Evolutionary conservation across 2,113 vertebrate species (phyloP).

Genomic region (Leucopternis melanops): DNA sequence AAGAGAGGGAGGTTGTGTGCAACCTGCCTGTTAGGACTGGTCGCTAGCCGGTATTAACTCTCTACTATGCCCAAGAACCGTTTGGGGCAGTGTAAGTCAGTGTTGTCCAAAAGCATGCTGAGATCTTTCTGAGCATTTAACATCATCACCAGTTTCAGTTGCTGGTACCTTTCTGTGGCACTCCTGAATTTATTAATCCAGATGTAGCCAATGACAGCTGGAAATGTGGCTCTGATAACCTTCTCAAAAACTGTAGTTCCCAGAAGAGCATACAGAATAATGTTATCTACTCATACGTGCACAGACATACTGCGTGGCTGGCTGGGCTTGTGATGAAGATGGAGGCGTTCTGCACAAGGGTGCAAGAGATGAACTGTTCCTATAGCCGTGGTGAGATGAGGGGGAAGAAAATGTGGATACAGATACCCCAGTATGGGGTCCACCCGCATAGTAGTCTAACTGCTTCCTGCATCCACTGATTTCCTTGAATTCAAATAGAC

Average conservation of each 20-base stretch:
- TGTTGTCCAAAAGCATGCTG: neutral
- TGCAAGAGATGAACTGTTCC: neutral
- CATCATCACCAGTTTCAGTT: neutral
- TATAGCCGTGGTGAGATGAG: neutral
- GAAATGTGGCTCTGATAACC: neutral
- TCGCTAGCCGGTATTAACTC: neutral
- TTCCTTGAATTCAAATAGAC: neutral
- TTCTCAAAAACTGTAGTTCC: neutral
- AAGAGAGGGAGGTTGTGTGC: neutral
- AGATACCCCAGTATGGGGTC: neutral
- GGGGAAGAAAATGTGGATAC: neutral
- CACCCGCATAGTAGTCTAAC: neutral
- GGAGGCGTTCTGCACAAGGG: neutral
- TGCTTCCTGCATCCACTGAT: neutral
- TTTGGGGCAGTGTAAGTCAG: neutral
- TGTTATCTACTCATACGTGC: neutral
- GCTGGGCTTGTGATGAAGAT: neutral
- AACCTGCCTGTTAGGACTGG: neutral
- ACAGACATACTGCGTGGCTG: neutral
- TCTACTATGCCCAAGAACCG: neutral
- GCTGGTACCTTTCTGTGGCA: neutral
- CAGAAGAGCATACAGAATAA: neutral
- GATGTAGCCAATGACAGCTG: neutral
- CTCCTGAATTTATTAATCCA: neutral
- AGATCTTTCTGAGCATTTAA: neutral